phyloP scores from a whole-genome alignment of 2,113 vertebrate genomes.

The Actenoides hombroni region DNA sequence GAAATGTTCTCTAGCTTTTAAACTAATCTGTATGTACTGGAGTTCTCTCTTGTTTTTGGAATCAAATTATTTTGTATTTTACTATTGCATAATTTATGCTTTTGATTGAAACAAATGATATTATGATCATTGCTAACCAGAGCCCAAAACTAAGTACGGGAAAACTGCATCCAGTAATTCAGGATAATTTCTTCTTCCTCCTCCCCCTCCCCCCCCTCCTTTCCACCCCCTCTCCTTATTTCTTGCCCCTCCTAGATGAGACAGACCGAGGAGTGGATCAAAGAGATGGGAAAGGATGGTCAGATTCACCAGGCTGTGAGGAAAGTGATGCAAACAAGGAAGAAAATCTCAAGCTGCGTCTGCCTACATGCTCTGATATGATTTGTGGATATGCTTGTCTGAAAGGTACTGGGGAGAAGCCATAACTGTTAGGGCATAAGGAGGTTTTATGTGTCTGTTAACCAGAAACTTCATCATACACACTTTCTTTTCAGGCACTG shows the following conservation, averaged over 20 bases:
- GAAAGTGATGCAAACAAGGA: slow-evolving; percentile 86
- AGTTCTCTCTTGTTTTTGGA: neutral
- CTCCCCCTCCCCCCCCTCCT: too few species aligned
- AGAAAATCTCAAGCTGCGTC: slow-evolving; percentile 78
- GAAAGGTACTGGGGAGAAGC: slow-evolving; percentile 82
- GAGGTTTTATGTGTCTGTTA: neutral
- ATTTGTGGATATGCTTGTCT: slow-evolving; percentile 95
- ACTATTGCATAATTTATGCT: neutral
- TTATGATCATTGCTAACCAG: neutral
- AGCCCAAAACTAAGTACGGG: neutral
- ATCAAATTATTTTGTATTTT: neutral
- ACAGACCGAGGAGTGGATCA: slow-evolving; percentile 91
- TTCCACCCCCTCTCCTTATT: neutral
- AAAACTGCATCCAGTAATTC: neutral
- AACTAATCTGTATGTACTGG: neutral
- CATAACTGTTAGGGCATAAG: neutral
- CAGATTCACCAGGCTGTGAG: slow-evolving; percentile 79
- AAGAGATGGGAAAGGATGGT: slow-evolving; percentile 81
- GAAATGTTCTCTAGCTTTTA: neutral
- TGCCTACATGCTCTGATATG: slow-evolving; percentile 94
- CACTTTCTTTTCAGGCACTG: slow-evolving; percentile 79
- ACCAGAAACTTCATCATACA: neutral
- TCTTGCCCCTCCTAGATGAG: slow-evolving; percentile 61
- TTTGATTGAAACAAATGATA: neutral
- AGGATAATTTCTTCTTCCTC: neutral